Base-by-base conservation (phyloP, 2,888 invertebrate species). In the Dyspetes luteomarginatus region DNA sequence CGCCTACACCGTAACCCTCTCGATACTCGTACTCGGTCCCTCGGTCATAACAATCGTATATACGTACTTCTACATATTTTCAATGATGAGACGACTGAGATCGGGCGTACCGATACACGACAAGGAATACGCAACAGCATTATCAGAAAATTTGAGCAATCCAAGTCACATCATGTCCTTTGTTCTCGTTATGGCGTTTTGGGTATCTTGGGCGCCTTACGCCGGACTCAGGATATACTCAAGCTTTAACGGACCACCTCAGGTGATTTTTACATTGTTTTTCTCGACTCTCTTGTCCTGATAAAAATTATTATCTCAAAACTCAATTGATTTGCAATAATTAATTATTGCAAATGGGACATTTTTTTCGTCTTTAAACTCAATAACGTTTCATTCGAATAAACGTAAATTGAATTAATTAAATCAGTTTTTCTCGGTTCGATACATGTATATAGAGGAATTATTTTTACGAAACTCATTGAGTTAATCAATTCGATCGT, bases 101-200 rank as follows among this genome's bases (percentile, higher is more conserved):
- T 96, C 96, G 89, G 97, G 97, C 80, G 96, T 95, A 89, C 96
- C 97, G 72, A 96, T 98, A 84, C 97, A 97, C 93, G 98, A 98
- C 93, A 97, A 98, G 93, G 97, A 97, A 93, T 97, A 97, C 93
- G 97, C 97, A 85, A 96, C 97, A 55, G 98, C 98, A 67, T 93
- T 98, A 84, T 96, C 97, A 81, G 98, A 98, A 93, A 97, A 97
- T 92, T 94, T 98, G 84, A 95, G 97, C 85, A 98, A 98, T 93
- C 98, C 98, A 83, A 97, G 97, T 93, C 98, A 99, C 93, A 95
- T 97, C 92, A 98, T 98, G 95, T 98, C 98, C 89, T 98, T 99
- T 93, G 95, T 98, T 86, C 95, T 99, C 88, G 97, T 98, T 85
- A 93, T 97, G 87, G 94, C 97, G 76, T 99, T 98, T 93, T 97